phyloP scores from a whole-genome alignment of 2,797 vertebrate species.

The Salarias fasciatus region DNA sequence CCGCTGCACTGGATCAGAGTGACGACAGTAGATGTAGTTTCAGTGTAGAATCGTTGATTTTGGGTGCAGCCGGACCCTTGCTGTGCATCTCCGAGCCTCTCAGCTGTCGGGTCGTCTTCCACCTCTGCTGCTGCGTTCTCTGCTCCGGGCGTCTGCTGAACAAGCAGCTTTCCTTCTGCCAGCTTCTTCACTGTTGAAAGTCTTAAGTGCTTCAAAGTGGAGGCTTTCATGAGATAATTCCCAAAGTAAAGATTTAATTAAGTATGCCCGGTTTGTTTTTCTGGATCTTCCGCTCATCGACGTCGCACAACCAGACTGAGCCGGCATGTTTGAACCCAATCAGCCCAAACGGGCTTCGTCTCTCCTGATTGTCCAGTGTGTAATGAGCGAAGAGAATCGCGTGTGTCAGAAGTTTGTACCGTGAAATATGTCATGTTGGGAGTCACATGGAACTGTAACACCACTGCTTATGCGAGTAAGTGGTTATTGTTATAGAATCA shows the following conservation, averaged over 20 bases:
- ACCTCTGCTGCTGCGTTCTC: conserved; percentile 31
- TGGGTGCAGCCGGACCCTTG: no score
- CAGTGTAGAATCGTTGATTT: no score
- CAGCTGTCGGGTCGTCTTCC: conserved; percentile 5
- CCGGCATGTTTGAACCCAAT: conserved; percentile 42
- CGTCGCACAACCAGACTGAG: conserved; percentile 30
- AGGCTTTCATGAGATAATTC: conserved; percentile 66
- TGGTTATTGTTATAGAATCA: no score
- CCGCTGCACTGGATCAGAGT: no score
- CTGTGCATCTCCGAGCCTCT: conserved; percentile 35
- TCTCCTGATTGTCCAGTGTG: conserved; percentile 33
- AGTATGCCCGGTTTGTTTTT: conserved; percentile 62
- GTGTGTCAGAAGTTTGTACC: conserved; percentile 37
- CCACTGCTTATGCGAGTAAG: no score
- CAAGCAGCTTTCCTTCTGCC: conserved; percentile 49
- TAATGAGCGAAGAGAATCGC: conserved; percentile 29
- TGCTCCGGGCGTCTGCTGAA: conserved; percentile 45
- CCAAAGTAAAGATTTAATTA: conserved; percentile 68
- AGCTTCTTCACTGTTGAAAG: conserved; percentile 50
- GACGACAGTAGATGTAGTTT: no score
- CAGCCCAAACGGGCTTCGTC: conserved; percentile 22
- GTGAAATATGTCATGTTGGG: not conserved
- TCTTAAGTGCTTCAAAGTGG: conserved; percentile 34
- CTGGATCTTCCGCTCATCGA: conserved; percentile 57
- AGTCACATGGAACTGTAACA: no score